A percentile compares a stretch with the other conserved stretches of the same genome.
phyloP scores from a whole-genome alignment of 2,797 vertebrate species.

The Ambastaia sidthimunki region DNA sequence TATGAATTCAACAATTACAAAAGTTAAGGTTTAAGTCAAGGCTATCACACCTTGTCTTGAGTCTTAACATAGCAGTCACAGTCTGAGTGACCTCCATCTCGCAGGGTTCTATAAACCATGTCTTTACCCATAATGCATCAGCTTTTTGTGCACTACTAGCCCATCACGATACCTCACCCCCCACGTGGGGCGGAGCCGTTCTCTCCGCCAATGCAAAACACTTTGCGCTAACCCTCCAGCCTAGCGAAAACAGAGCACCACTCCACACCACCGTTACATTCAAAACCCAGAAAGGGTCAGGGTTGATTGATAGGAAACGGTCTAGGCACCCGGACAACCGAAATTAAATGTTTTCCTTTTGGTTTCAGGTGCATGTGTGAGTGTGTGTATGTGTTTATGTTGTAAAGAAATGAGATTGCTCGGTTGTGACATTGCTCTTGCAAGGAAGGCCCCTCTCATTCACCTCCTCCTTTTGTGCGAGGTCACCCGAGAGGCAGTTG shows the following conservation, averaged over 20 bases:
- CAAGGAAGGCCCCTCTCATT: conserved; percentile 77
- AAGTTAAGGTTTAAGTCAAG: conserved; percentile 13
- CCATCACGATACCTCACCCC: conserved; percentile 59
- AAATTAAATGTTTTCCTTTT: conserved; percentile 75
- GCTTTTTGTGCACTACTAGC: conserved; percentile 63
- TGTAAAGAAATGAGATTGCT: conserved; percentile 83
- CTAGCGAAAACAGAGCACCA: conserved; percentile 70
- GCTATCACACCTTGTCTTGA: background rate
- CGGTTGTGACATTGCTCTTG: conserved; percentile 81
- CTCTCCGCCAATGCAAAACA: conserved; percentile 74
- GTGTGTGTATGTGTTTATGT: conserved; percentile 67
- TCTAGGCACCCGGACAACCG: conserved; percentile 75
- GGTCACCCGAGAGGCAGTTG: conserved; percentile 84
- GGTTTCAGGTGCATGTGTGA: conserved; percentile 49
- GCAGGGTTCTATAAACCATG: conserved; percentile 65
- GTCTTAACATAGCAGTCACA: conserved; percentile 17
- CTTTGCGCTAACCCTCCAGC: conserved; percentile 71
- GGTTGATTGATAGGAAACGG: conserved; percentile 81
- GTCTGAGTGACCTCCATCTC: conserved; percentile 71
- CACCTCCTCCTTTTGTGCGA: conserved; percentile 83
- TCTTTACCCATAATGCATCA: conserved; percentile 62
- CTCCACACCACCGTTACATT: conserved; percentile 73
- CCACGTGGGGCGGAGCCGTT: conserved; percentile 66
- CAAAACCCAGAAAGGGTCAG: conserved; percentile 69
- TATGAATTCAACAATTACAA: conserved; percentile 9